phyloP scores from a whole-genome alignment of 1,140 invertebrate genomes.

The Anastrepha obliqua region DNA sequence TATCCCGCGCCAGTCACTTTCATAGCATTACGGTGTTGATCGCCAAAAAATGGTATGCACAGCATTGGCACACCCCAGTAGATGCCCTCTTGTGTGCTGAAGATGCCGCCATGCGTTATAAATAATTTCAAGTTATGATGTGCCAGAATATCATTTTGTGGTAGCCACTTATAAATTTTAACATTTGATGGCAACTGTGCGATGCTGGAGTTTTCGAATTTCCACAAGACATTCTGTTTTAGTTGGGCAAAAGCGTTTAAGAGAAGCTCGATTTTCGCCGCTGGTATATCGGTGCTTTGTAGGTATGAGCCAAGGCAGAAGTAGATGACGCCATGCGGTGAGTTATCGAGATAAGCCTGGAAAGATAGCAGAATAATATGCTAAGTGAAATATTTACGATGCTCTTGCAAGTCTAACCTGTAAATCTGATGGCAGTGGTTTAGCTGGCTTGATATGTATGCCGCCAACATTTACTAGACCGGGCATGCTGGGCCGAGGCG shows the following conservation, averaged over 20 bases:
- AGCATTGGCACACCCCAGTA: constrained; percentile 81
- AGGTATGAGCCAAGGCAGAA: constrained; percentile 79
- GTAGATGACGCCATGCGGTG: constrained; percentile 77
- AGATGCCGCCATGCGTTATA: constrained; percentile 81
- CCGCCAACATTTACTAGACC: constrained; percentile 76
- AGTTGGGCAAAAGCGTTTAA: constrained; percentile 77
- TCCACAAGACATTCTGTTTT: constrained; percentile 80
- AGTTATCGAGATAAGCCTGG: constrained; percentile 75
- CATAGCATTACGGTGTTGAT: constrained; percentile 76
- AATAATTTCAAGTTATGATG: constrained; percentile 78
- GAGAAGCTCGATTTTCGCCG: constrained; percentile 70
- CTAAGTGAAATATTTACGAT: background rate
- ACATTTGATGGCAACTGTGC: constrained; percentile 77
- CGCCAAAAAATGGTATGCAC: constrained; percentile 80
- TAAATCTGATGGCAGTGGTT: constrained; percentile 73
- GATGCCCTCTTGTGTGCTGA: constrained; percentile 81
- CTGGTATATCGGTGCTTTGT: constrained; percentile 76
- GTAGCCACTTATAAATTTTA: constrained; percentile 80
- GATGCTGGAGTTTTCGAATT: constrained; percentile 75
- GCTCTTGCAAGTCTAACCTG: constrained; percentile 55
- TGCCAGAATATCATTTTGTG: constrained; percentile 78
- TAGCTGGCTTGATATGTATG: constrained; percentile 74
- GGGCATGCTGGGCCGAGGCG: constrained; percentile 75
- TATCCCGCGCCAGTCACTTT: constrained; percentile 70
- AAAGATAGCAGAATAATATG: constrained; percentile 59